A percentile compares a stretch with the other conserved stretches of the same genome.
phyloP scores from a whole-genome alignment of 2,113 vertebrate genomes.

The Polypterus bichir region DNA sequence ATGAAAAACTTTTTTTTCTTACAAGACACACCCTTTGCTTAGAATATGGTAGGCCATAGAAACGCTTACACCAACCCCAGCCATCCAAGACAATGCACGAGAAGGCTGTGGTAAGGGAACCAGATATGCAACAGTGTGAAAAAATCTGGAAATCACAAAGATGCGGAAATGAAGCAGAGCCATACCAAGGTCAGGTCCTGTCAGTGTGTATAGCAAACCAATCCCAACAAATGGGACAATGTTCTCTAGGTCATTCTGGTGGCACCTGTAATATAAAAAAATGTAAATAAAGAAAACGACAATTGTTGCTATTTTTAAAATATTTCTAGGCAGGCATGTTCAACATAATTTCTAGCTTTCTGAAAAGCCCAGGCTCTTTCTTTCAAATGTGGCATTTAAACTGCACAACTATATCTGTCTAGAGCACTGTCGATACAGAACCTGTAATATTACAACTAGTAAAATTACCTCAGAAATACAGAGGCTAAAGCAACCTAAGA shows the following conservation, averaged over 20 bases:
- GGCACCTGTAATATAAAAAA: slow-evolving; percentile 49
- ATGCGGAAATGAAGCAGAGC: slow-evolving; percentile 76
- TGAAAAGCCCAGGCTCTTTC: too few relatives aligned
- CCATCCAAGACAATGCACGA: slow-evolving; percentile 49
- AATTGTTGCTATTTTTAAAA: too few relatives aligned
- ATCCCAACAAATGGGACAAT: slow-evolving; percentile 71
- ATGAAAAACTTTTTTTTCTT: slow-evolving; percentile 2
- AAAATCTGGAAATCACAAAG: slow-evolving; percentile 54
- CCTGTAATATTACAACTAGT: too few relatives aligned
- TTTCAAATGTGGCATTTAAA: too few relatives aligned
- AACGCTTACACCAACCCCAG: slow-evolving; percentile 48
- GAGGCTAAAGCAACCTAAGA: too few relatives aligned
- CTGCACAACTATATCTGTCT: too few relatives aligned
- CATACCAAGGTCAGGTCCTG: slow-evolving; percentile 44
- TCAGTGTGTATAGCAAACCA: slow-evolving; percentile 71
- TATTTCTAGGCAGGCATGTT: too few relatives aligned
- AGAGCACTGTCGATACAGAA: too few relatives aligned
- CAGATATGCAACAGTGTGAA: slow-evolving; percentile 65
- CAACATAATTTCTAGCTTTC: too few relatives aligned
- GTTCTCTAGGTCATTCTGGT: slow-evolving; percentile 87
- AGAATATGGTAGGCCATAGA: slow-evolving; percentile 69
- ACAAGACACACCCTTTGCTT: slow-evolving; percentile 27
- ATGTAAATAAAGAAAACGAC: neutral
- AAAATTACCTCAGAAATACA: too few relatives aligned
- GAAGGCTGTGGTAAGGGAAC: slow-evolving; percentile 63